Conservation (phyloP, 2,113 vertebrate genomes). For the Orientallactaga bullata region DNA sequence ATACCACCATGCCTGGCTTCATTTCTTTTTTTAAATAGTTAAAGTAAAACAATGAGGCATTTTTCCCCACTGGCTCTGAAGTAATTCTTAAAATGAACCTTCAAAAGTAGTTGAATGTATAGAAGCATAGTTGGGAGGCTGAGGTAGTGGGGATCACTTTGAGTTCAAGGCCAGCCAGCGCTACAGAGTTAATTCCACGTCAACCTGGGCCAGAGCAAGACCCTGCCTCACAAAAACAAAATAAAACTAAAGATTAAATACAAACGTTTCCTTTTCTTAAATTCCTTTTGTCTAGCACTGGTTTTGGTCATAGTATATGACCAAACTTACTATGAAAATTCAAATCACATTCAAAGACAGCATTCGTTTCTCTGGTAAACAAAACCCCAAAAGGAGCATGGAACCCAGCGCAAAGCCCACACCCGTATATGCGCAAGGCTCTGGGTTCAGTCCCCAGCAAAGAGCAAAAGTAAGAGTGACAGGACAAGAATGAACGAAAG, state of each 20-base stretch:
- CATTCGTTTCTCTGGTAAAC: neutral
- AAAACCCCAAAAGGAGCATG: neutral
- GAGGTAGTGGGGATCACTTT: no score
- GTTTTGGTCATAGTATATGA: slow-evolving; percentile 3
- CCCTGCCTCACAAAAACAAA: neutral
- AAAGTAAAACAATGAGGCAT: slow-evolving; percentile 22
- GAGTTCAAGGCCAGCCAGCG: no score
- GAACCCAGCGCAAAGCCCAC: neutral
- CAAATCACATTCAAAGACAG: neutral
- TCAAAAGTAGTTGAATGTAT: neutral
- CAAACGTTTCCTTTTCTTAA: slow-evolving; percentile 29
- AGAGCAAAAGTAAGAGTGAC: no score
- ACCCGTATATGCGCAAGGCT: neutral
- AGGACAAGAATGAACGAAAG: neutral
- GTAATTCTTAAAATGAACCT: slow-evolving; percentile 51
- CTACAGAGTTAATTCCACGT: no score
- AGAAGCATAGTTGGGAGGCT: neutral
- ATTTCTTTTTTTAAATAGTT: neutral
- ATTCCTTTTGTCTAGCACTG: slow-evolving; percentile 30
- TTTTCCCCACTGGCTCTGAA: slow-evolving; percentile 41
- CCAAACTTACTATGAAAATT: slow-evolving; percentile 55
- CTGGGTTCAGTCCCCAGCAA: no score
- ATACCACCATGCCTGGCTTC: no score
- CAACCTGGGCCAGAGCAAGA: no score
- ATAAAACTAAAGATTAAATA: neutral